phyloP scores from a whole-genome alignment of 2,113 vertebrate species.

The Elephantulus edwardii region DNA sequence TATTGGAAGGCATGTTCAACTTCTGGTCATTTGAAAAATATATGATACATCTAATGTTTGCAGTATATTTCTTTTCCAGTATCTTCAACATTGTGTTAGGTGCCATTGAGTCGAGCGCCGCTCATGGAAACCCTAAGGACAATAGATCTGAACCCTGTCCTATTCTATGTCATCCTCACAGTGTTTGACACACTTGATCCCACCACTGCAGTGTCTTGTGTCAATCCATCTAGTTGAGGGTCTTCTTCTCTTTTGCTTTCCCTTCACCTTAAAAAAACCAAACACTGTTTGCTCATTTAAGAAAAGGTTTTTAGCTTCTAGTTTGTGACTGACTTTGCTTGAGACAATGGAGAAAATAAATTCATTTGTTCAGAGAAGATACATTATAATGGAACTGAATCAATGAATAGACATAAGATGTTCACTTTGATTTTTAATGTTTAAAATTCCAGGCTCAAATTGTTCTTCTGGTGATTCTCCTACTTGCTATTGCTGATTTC shows the following conservation, averaged over 20 bases:
- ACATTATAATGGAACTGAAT: background rate
- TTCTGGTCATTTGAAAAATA: background rate
- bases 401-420: background rate
- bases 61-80: background rate
- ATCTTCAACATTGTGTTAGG: background rate
- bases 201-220: too few relatives aligned
- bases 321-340: background rate
- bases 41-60: background rate
- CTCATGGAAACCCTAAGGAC: too few relatives aligned
- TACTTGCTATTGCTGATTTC: constrained; percentile 94
- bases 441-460: constrained; percentile 93
- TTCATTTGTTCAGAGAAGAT: background rate
- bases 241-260: too few relatives aligned
- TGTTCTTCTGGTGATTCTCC: constrained; percentile 93
- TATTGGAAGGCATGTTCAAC: background rate
- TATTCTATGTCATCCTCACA: too few relatives aligned
- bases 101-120: too few relatives aligned
- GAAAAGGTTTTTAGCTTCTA: background rate
- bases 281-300: background rate
- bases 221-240: too few relatives aligned
- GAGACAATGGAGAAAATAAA: background rate
- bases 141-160: too few relatives aligned
- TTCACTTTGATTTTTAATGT: constrained; percentile 58
- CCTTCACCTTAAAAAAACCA: too few relatives aligned
- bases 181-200: too few relatives aligned